phyloP scores from a whole-genome alignment of 2,888 invertebrate genomes.

The Synergus gifuensis region DNA sequence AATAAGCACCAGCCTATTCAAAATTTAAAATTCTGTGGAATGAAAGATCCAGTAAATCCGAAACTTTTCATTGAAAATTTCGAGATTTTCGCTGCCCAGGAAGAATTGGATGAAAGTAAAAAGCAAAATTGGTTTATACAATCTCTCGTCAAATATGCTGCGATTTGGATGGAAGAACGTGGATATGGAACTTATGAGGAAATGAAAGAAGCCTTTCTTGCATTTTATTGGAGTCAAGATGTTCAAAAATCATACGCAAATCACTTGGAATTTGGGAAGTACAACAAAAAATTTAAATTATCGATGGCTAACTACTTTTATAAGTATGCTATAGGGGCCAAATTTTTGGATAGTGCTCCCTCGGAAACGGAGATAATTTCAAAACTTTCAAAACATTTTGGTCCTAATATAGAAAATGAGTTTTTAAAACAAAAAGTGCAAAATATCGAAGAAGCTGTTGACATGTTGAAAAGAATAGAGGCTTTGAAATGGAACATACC shows the following conservation, averaged over 20 bases:
- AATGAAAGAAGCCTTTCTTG: conserved; percentile 31
- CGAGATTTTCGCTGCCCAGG: neutral
- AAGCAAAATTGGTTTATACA: conserved; percentile 2
- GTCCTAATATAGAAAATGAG: conserved; percentile 1
- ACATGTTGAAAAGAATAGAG: conserved; percentile 24
- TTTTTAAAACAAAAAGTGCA: conserved; percentile 21
- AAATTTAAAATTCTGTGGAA: conserved; percentile 23
- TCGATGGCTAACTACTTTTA: conserved; percentile 20
- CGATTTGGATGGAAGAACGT: conserved; percentile 15
- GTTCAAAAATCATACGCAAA: neutral
- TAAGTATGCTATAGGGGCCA: conserved; percentile 14
- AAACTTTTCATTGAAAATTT: conserved; percentile 28
- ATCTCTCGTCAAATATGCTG: conserved; percentile 25
- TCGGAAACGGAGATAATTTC: conserved; percentile 28
- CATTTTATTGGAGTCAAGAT: conserved; percentile 29
- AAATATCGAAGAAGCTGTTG: conserved; percentile 10
- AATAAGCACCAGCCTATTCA: neutral
- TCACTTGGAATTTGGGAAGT: conserved; percentile 2
- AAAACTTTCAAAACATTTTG: conserved; percentile 16
- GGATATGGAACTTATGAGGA: conserved; percentile 9
- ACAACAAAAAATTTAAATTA: neutral
- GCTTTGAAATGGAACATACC: neutral
- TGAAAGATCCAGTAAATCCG: conserved; percentile 16
- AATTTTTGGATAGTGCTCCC: conserved; percentile 9
- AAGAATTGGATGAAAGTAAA: conserved; percentile 8